phyloP scores from a whole-genome alignment of 2,113 vertebrate genomes.

The Strix uralensis region DNA sequence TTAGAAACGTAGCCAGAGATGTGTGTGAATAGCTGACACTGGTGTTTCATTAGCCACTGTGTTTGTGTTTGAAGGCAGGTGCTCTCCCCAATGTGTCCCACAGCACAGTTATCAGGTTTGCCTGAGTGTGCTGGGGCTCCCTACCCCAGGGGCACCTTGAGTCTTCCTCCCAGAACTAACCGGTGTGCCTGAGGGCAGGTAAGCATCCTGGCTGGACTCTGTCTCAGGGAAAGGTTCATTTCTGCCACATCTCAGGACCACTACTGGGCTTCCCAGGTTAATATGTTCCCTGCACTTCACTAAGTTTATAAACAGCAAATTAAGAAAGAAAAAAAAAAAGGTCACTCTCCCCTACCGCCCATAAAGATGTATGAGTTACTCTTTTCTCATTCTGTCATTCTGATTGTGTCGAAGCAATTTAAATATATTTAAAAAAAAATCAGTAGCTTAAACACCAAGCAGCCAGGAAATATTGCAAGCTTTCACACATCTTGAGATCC shows the following conservation, averaged over 20 bases:
- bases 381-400: not conserved
- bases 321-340: not conserved
- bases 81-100: accelerated
- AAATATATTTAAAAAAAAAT: not conserved
- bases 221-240: accelerated
- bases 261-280: not conserved
- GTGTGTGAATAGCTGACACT: not conserved
- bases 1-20: not conserved
- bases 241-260: not conserved
- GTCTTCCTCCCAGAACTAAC: not conserved
- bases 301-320: not conserved
- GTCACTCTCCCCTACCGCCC: not conserved
- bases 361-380: not conserved
- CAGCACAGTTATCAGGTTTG: accelerated
- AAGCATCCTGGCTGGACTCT: not conserved
- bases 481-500: not conserved
- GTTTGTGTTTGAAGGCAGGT: not conserved
- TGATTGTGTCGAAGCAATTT: not conserved
- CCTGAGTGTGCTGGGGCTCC: not conserved
- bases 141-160: accelerated
- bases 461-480: not conserved
- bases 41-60: accelerated
- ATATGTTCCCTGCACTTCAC: accelerated
- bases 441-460: not conserved
- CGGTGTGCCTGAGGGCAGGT: accelerated